These are phyloP conservation scores for Megaceryle torquata DNA, from an alignment of 2,113 vertebrate genomes.

Conservation along the genomic window DNA sequence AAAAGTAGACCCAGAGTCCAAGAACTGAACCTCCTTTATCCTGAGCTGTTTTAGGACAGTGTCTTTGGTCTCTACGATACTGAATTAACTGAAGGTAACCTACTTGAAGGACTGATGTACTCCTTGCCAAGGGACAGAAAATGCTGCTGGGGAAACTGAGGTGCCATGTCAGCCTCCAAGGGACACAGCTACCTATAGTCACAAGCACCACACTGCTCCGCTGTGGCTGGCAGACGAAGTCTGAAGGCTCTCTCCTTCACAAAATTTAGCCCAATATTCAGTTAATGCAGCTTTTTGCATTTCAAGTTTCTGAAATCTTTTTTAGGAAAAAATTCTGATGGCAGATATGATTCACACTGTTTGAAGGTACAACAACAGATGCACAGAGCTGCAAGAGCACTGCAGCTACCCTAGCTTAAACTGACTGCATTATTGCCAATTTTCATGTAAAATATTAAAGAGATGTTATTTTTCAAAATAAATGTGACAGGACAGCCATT, in stretches of 20 bases:
- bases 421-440: background rate
- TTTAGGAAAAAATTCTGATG: background rate
- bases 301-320: background rate
- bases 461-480: background rate
- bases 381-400: background rate
- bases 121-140: background rate
- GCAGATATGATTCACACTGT: background rate
- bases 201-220: background rate
- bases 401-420: background rate
- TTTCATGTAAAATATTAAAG: background rate
- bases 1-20: background rate
- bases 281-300: background rate
- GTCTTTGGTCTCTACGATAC: background rate
- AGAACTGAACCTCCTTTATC: background rate
- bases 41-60: background rate
- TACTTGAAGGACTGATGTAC: background rate
- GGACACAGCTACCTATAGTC: background rate
- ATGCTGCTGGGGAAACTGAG: background rate
- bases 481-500: background rate
- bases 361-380: background rate
- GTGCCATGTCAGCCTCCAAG: background rate
- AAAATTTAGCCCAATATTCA: background rate
- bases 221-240: background rate
- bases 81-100: background rate
- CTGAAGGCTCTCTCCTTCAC: background rate